Base-by-base conservation (phyloP, 1,140 invertebrate species). In the Sarcophaga peregrina region DNA sequence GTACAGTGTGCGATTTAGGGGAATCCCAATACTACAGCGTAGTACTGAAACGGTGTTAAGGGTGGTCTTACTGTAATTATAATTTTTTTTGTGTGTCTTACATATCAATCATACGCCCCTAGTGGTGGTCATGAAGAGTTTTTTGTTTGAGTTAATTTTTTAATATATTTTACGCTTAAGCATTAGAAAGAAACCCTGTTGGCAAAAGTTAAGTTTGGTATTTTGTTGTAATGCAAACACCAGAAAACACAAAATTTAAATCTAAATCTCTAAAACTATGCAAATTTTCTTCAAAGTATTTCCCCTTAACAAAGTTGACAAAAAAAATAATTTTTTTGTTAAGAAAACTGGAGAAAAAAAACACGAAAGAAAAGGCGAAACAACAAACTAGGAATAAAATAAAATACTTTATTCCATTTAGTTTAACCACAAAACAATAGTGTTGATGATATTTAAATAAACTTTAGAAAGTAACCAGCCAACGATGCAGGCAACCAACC, bases 401-500 rank as follows among this genome's bases (percentile, higher is more conserved):
- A 78, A 78, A 78, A 78, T 78, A 78, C 75, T 78, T 78, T 78
- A 78, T 78, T 78, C 48, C 25, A 78, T 78, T 78, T 50, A 48
- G 48, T 78, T 78, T 78, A 78, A 78, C 75, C 75, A 78, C 75
- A 78, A 78, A 78, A 78, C 75, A 78, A 78, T 78, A 52, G 75
- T 78, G 75, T 78, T 78, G 75, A 78, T 78, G 75, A 78, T 78
- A 78, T 78, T 78, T 78, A 78, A 78, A 78, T 78, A 78, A 78
- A 78, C 75, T 78, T 78, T 48, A 8, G 50, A 50, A 47, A 50
- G 75, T 17, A 48, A 48, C 74, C 74, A 47, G 48, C 75, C 62
- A 72, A 25, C 37, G 62, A 25, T 58, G 13, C 62, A n/a, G 9
- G 17, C 8, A 68, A 15, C 62, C 17, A 20, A 20, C 50, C 13